Evolutionary conservation across 2,113 vertebrate genomes (phyloP).

Genomic region (Aythya baeri): DNA sequence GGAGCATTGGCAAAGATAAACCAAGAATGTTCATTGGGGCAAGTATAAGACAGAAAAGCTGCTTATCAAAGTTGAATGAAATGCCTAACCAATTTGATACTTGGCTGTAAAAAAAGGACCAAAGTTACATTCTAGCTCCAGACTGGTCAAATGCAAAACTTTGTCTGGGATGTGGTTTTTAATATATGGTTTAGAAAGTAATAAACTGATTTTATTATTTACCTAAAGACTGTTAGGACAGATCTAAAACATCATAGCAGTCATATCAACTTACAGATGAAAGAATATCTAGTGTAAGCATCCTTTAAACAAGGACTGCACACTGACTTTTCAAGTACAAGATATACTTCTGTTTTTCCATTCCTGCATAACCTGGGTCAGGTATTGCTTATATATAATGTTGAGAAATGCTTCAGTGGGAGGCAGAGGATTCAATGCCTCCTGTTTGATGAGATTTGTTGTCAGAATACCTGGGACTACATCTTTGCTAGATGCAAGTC

Average conservation of each 20-base stretch:
- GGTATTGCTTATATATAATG: neutral
- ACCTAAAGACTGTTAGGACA: neutral
- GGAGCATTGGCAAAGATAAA: neutral
- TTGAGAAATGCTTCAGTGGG: neutral
- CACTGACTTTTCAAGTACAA: neutral
- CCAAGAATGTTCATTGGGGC: neutral
- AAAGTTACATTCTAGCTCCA: neutral
- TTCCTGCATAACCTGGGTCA: neutral
- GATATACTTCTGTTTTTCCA: neutral
- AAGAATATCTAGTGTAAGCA: neutral
- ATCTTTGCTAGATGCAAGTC: neutral
- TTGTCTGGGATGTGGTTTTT: neutral
- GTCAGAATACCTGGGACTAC: neutral
- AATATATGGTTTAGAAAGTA: neutral
- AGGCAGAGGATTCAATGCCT: neutral
- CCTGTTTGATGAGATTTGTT: neutral
- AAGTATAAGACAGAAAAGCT: neutral
- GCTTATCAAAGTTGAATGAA: neutral
- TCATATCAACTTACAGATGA: neutral
- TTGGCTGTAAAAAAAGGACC: neutral
- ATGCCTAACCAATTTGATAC: neutral
- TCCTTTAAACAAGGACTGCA: neutral
- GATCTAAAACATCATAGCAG: neutral
- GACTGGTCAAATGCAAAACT: neutral
- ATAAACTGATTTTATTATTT: neutral